phyloP scores from a whole-genome alignment of 2,113 vertebrate genomes.

The Cavia aperea region DNA sequence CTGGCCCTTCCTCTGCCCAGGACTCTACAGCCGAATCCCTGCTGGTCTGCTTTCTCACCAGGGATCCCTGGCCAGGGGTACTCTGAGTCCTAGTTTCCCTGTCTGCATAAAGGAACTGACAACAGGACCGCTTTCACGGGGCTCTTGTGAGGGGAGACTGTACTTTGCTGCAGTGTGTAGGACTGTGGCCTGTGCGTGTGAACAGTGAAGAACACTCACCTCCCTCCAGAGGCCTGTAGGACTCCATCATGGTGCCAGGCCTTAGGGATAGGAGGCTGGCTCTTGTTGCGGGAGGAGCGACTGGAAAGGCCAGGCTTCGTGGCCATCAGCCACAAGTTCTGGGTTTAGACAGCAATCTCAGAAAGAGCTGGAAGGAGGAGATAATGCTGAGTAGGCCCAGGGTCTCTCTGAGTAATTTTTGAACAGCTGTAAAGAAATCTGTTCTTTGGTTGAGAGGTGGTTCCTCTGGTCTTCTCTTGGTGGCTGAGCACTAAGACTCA shows the following conservation, averaged over 20 bases:
- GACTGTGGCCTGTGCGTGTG: neutral
- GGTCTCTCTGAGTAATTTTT: neutral
- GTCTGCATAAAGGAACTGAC: neutral
- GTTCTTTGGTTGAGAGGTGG: neutral
- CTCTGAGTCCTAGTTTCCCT: conserved; percentile 16
- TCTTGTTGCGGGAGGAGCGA: neutral
- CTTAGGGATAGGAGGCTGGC: neutral
- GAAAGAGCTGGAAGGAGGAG: neutral
- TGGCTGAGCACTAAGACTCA: neutral
- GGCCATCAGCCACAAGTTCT: neutral
- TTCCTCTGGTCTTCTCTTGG: neutral
- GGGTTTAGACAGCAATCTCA: neutral
- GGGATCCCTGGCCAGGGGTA: rapidly evolving
- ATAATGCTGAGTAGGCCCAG: neutral
- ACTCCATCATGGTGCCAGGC: neutral
- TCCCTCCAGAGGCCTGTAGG: neutral
- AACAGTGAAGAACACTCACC: neutral
- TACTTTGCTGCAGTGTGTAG: rapidly evolving
- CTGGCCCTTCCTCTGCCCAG: neutral
- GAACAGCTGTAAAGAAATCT: neutral
- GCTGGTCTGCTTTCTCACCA: rapidly evolving
- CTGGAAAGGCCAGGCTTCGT: neutral
- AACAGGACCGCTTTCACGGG: neutral
- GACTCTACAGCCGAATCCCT: neutral
- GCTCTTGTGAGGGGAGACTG: neutral